These are phyloP conservation scores for Palythoa grandis DNA, from an alignment of 92 coral and sea anemone species.

Conservation along the genomic window DNA sequence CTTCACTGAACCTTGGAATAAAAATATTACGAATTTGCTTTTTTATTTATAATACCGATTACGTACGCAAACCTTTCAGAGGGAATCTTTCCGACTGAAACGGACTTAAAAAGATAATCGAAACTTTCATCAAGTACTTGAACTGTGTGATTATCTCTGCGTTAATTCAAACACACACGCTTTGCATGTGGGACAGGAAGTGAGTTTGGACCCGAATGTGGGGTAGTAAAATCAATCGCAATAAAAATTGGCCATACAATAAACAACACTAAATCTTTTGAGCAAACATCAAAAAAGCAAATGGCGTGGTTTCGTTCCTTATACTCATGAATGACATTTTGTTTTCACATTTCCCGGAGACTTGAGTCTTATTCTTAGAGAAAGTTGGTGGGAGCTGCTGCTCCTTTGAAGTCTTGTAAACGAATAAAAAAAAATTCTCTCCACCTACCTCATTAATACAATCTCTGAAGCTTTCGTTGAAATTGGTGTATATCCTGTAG, in stretches of 20 bases:
- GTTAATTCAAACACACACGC: not conserved
- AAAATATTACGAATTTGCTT: no score
- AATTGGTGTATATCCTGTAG: constrained; percentile 10
- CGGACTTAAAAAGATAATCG: no score
- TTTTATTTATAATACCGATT: no score
- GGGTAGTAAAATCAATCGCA: not conserved
- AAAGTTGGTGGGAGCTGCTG: not conserved
- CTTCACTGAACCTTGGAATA: no score
- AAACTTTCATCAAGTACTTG: no score
- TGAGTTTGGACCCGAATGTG: not conserved
- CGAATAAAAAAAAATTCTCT: not conserved
- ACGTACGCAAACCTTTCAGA: no score
- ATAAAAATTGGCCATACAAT: not conserved
- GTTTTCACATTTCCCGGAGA: not conserved
- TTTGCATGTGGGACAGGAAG: not conserved
- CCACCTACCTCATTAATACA: not conserved
- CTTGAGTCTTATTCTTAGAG: not conserved
- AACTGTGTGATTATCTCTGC: not conserved
- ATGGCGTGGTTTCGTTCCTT: no score
- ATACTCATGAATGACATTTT: no score
- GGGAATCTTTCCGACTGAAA: no score
- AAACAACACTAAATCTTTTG: not conserved
- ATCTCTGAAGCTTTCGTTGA: constrained; percentile 6
- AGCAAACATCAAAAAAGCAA: no score
- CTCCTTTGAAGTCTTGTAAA: not conserved